These are phyloP conservation scores for Cloeon dipterum DNA, from an alignment of 2,888 invertebrate species.

Conservation along the genomic window DNA sequence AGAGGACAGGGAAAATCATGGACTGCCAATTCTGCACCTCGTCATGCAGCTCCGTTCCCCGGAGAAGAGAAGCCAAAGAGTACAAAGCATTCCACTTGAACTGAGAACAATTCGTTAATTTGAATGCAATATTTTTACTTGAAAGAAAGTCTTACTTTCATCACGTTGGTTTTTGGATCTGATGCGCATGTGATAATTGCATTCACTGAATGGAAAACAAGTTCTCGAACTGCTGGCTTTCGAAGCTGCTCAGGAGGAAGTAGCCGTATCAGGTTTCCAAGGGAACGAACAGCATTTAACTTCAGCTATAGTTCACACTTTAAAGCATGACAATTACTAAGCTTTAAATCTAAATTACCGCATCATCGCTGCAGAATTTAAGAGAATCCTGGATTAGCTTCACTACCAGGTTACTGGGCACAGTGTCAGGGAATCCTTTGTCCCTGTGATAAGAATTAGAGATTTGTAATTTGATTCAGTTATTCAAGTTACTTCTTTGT, in stretches of 20 bases:
- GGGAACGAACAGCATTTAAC: not conserved
- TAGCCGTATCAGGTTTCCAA: not conserved
- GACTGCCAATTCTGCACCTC: not conserved
- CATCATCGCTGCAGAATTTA: conserved; percentile 18
- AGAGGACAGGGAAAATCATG: conserved; percentile 36
- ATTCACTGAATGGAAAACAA: not conserved
- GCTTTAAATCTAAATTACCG: not conserved
- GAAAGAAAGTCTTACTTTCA: not conserved
- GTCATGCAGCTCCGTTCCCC: conserved; percentile 17
- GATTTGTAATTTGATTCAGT: conserved; percentile 8
- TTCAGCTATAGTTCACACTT: not conserved
- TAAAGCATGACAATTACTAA: not conserved
- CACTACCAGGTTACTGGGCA: conserved; percentile 43
- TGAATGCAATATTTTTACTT: not conserved
- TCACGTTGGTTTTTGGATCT: not conserved
- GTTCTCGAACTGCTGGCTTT: not conserved
- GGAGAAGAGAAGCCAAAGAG: conserved; percentile 59
- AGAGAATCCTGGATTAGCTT: conserved; percentile 42
- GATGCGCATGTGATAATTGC: not conserved
- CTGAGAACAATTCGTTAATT: conserved; percentile 12
- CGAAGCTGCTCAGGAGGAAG: not conserved
- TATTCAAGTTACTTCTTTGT: conserved; percentile 32
- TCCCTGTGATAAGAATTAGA: conserved; percentile 18
- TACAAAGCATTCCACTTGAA: conserved; percentile 83
- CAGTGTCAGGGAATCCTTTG: conserved; percentile 12